A percentile compares a stretch with the other conserved stretches of the same genome.
Conservation (phyloP, 2,113 vertebrate genomes). For the Rhombomys opimus region DNA sequence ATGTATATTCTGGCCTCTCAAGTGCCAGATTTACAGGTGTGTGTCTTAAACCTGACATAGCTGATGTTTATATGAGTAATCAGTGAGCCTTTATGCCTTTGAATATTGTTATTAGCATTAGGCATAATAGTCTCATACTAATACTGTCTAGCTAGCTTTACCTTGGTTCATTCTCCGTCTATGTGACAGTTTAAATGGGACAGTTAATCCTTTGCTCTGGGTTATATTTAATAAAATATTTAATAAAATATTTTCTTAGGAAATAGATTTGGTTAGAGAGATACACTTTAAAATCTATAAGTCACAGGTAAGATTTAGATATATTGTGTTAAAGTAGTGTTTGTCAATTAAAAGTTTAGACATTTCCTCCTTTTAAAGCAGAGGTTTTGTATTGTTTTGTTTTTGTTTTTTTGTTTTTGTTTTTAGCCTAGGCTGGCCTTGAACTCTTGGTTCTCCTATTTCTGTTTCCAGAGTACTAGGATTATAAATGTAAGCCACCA, state of each 20-base stretch:
- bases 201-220: neutral
- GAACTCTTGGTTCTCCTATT: too few species aligned
- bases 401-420: too few species aligned
- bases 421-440: too few species aligned
- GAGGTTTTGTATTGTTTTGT: too few species aligned
- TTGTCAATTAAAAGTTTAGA: too few species aligned
- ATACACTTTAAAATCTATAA: too few species aligned
- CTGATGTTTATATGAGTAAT: constrained; percentile 17
- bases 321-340: too few species aligned
- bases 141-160: neutral
- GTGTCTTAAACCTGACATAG: neutral
- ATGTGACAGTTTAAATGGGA: neutral
- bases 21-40: neutral
- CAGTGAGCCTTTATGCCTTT: neutral
- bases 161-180: neutral
- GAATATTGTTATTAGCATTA: constrained; percentile 37
- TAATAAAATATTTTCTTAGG: neutral
- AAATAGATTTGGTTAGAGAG: constrained; percentile 32
- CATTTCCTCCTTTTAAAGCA: too few species aligned
- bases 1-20: neutral
- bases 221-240: too few species aligned
- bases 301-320: too few species aligned
- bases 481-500: too few species aligned
- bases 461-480: too few species aligned
- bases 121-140: neutral